Evolutionary conservation across 2,888 invertebrate species (phyloP), one percentile per base, ranked within the genome.

Genomic region (Odontocolon sp.): DNA sequence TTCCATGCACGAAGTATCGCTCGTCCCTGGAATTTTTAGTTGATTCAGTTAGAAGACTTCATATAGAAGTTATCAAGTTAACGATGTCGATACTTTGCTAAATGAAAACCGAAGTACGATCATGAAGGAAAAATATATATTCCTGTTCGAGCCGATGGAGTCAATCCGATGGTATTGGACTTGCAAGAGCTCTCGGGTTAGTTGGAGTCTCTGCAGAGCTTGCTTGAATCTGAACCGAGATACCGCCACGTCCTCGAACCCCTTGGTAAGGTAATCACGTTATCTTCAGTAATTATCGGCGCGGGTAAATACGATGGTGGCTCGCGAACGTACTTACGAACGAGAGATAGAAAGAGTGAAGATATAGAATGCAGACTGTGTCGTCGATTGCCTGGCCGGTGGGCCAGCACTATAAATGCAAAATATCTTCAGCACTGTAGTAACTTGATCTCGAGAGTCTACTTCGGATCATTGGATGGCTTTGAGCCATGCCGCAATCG

Each of bases 251-350:
- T 72, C 18, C 36, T 56, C 50, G 23, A 63, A 50, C 61, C 31
- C 40, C 56, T 47, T 47, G 38, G 74, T 56, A 50, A 74, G 61
- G 67, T 74, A 67, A 73, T 67, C 61, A 74, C 68, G 56, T 74
- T 74, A 74, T 74, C 68, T 74, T 40, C 63, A 21, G 63, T 69
- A 74, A 74, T 74, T 74, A 74, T 74, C 73, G 73, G 47, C 45
- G 28, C 63, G 21, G 63, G 50, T 57, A 63, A 69, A 69, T 69
- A 64, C 40, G 26, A 40, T 40, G 68, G 59, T 36, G 21, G 45
- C 31, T 45, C 21, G 36, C 36, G 26, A 54, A 28, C 14, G 54
- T 38, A 52, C 8, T 61, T 23, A 33, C 14, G 66, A 28, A 47
- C 54, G 42, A 14, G 54, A 11, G 23, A 61, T 31, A n/a, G 26